These are phyloP conservation scores for Parambassis ranga DNA, from an alignment of 2,797 vertebrate genomes.

Conservation along the genomic window DNA sequence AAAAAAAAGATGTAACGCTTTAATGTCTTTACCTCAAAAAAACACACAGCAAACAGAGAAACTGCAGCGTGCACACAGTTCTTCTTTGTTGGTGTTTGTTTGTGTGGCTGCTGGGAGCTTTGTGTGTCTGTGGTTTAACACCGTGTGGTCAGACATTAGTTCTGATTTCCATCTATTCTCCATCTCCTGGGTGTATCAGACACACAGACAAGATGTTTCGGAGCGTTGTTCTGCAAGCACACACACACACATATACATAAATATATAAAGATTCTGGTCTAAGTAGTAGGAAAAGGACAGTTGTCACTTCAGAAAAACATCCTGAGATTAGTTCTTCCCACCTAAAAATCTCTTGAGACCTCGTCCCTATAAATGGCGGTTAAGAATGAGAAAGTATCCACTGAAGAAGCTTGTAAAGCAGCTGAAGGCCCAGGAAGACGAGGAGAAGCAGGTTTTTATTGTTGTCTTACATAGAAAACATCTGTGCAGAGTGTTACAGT, in stretches of 20 bases:
- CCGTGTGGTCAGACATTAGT: slow-evolving; percentile 7
- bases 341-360: slow-evolving; percentile 6
- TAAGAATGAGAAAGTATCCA: slow-evolving; percentile 30
- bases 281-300: slow-evolving; percentile 20
- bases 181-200: not conserved
- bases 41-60: slow-evolving; percentile 20
- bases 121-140: slow-evolving; percentile 23
- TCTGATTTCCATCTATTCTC: not conserved
- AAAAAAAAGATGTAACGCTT: slow-evolving; percentile 69
- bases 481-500: slow-evolving; percentile 26
- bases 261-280: not conserved
- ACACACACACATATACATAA: too few species aligned
- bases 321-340: not conserved
- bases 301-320: not conserved
- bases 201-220: not conserved
- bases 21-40: slow-evolving; percentile 76
- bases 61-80: slow-evolving; percentile 10
- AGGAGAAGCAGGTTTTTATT: slow-evolving; percentile 10
- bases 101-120: slow-evolving; percentile 51
- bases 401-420: slow-evolving; percentile 46
- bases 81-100: slow-evolving; percentile 41
- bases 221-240: not conserved
- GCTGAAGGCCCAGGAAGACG: slow-evolving; percentile 7
- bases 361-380: slow-evolving; percentile 19
- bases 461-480: slow-evolving; percentile 34